A percentile compares a stretch with the other conserved stretches of the same genome.
Evolutionary conservation across 2,113 vertebrate genomes (phyloP).

Genomic region (Chaenocephalus aceratus): DNA sequence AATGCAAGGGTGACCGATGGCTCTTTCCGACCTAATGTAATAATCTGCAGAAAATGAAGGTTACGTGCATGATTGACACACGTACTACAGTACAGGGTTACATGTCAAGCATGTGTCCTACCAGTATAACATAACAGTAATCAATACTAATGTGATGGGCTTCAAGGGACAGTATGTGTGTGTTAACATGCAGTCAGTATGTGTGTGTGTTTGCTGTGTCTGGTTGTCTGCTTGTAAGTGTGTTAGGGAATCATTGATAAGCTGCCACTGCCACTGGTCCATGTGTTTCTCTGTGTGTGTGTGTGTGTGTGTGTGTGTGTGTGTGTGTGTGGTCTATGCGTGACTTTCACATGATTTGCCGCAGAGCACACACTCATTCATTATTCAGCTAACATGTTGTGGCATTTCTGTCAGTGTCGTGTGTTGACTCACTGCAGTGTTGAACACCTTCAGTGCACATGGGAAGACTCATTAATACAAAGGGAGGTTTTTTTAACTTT

Average conservation of each 20-base stretch:
- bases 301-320: background rate
- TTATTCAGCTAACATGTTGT: slow-evolving; percentile 25
- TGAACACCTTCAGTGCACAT: background rate
- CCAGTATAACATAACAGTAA: too few relatives aligned
- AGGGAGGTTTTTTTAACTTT: background rate
- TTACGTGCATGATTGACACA: background rate
- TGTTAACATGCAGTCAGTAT: background rate
- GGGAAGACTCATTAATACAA: slow-evolving; percentile 36
- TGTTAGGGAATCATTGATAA: background rate
- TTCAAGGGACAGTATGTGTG: background rate
- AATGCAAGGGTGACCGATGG: too few relatives aligned
- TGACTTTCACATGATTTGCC: background rate
- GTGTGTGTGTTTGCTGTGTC: background rate
- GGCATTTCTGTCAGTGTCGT: too few relatives aligned
- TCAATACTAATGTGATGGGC: background rate
- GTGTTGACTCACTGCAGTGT: too few relatives aligned
- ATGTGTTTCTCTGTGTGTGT: background rate
- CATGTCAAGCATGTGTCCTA: background rate
- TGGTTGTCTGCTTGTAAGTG: background rate
- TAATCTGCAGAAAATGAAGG: too few relatives aligned
- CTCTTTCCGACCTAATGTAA: too few relatives aligned
- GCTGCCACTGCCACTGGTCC: background rate
- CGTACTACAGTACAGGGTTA: too few relatives aligned
- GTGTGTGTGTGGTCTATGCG: background rate
- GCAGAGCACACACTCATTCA: background rate